A percentile compares a stretch with the other conserved stretches of the same genome.
phyloP scores from a whole-genome alignment of 2,888 invertebrate species.

The Apotomis capreana region DNA sequence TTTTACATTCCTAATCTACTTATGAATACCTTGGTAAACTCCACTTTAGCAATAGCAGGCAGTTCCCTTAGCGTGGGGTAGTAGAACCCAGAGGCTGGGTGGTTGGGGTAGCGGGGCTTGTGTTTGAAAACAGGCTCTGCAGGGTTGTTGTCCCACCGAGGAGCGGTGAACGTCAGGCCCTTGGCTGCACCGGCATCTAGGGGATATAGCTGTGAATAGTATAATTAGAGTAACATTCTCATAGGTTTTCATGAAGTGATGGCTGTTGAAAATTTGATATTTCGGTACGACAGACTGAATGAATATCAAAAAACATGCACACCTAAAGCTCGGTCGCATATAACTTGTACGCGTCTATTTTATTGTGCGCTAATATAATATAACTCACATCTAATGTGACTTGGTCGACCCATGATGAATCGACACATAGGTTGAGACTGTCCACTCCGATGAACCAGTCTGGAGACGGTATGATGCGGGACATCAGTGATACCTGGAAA shows the following conservation, averaged over 20 bases:
- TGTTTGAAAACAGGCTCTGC: conserved; percentile 92
- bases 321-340: too few relatives aligned
- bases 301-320: too few relatives aligned
- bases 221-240: neutral
- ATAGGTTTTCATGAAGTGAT: too few relatives aligned
- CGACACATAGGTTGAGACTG: conserved; percentile 83
- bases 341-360: too few relatives aligned
- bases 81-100: conserved; percentile 96
- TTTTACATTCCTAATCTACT: neutral
- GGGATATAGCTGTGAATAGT: conserved; percentile 87
- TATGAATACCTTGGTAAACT: conserved; percentile 89
- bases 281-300: too few relatives aligned
- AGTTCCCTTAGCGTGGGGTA: conserved; percentile 92
- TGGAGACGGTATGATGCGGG: conserved; percentile 85
- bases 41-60: conserved; percentile 93
- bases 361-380: too few relatives aligned
- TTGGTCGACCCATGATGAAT: conserved; percentile 83
- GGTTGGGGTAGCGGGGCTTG: conserved; percentile 90
- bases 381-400: conserved; percentile 78
- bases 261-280: too few relatives aligned
- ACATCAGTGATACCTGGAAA: conserved; percentile 83
- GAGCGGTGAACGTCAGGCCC: conserved; percentile 96
- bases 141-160: conserved; percentile 94
- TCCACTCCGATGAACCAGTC: conserved; percentile 87
- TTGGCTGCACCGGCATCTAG: conserved; percentile 96